A percentile compares a stretch with the other conserved stretches of the same genome.
phyloP scores from a whole-genome alignment of 1,140 invertebrate species.

The Platyura marginata region DNA sequence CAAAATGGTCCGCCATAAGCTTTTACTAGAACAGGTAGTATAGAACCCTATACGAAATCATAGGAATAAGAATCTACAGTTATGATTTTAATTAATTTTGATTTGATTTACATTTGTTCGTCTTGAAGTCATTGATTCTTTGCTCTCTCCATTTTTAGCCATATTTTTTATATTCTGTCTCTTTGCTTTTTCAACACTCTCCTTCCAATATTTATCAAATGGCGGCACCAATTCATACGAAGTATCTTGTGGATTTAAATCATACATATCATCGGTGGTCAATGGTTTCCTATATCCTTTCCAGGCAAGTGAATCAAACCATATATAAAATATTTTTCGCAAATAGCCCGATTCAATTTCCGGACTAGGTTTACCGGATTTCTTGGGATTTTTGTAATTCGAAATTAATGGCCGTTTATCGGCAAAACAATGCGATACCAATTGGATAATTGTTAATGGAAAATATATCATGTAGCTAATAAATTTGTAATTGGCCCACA shows the following conservation, averaged over 20 bases:
- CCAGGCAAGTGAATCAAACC: constrained; percentile 68
- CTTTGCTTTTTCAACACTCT: constrained; percentile 29
- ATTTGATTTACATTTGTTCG: too few species aligned
- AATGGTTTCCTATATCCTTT: constrained; percentile 62
- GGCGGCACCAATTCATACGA: constrained; percentile 52
- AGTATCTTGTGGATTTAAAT: constrained; percentile 61
- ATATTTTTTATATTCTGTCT: too few species aligned
- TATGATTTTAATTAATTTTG: too few species aligned
- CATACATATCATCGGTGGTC: constrained; percentile 63
- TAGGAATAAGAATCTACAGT: too few species aligned
- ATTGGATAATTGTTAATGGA: constrained; percentile 46
- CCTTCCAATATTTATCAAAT: constrained; percentile 67
- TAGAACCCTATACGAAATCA: too few species aligned
- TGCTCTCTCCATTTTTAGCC: too few species aligned
- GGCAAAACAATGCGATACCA: constrained; percentile 66
- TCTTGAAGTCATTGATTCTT: too few species aligned
- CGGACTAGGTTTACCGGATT: constrained; percentile 55
- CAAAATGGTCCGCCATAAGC: constrained; percentile 60
- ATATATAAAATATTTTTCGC: constrained; percentile 65
- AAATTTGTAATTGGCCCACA: constrained; percentile 38
- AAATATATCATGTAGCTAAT: constrained; percentile 69
- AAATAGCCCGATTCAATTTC: constrained; percentile 65
- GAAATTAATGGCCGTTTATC: constrained; percentile 49
- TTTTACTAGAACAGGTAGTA: constrained; percentile 43
- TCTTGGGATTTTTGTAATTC: constrained; percentile 29